Conservation (phyloP, 2,113 vertebrate species). For the Ardeotis arabs region DNA sequence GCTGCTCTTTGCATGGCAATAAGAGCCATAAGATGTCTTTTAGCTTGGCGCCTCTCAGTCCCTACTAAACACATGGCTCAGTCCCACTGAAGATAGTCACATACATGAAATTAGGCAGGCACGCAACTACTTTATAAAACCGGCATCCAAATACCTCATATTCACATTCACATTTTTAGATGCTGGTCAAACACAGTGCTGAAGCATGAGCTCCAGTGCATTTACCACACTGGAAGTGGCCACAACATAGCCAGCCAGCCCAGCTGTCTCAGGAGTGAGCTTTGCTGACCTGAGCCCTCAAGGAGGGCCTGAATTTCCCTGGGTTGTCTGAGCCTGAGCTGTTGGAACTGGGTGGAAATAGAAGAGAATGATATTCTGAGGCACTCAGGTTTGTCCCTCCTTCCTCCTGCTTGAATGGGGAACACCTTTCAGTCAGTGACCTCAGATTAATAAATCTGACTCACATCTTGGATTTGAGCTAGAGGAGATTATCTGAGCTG, state of each 20-base stretch:
- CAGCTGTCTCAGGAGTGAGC: background rate
- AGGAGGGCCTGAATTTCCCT: background rate
- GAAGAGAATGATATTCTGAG: background rate
- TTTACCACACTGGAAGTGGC: fast-evolving
- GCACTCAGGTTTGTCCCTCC: background rate
- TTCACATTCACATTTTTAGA: background rate
- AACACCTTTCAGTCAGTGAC: background rate
- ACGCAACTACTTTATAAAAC: background rate
- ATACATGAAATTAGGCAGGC: background rate
- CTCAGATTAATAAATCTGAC: background rate
- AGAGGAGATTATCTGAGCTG: background rate
- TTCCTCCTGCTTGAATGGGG: background rate
- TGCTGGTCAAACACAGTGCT: background rate
- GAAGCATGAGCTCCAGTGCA: background rate
- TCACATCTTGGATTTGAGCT: background rate
- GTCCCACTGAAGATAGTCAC: background rate
- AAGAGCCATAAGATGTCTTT: background rate
- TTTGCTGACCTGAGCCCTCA: background rate
- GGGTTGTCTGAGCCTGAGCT: background rate
- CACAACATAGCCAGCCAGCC: background rate
- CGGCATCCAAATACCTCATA: background rate
- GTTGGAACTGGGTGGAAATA: background rate
- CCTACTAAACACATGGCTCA: background rate
- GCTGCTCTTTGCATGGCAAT: background rate
- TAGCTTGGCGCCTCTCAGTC: background rate